Evolutionary conservation across 2,888 invertebrate genomes (phyloP).

Genomic region (Macropis europaea): DNA sequence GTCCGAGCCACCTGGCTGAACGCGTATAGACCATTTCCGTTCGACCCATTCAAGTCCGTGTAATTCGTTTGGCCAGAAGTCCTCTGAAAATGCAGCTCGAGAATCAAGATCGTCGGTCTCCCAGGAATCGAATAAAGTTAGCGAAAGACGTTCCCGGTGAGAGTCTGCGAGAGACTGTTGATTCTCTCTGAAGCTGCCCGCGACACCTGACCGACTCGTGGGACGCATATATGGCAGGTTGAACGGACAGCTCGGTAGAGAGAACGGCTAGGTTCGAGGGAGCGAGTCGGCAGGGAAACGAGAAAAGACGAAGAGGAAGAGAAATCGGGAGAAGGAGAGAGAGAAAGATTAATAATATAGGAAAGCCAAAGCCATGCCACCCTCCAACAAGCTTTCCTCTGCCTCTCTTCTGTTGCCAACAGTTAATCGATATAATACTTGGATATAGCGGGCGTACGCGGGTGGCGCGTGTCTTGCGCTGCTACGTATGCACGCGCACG

Average conservation of each 20-base stretch:
- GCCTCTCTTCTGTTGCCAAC: constrained; percentile 79
- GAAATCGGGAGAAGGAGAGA: constrained; percentile 52
- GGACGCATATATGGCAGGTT: constrained; percentile 68
- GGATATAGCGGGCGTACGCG: constrained; percentile 73
- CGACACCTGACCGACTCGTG: constrained; percentile 76
- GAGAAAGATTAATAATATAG: constrained; percentile 79
- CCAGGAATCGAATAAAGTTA: too few species aligned
- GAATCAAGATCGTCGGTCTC: too few species aligned
- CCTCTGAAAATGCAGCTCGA: too few species aligned
- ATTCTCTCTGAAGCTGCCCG: constrained; percentile 75
- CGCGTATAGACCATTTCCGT: too few species aligned
- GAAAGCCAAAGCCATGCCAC: constrained; percentile 76
- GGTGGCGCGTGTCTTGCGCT: constrained; percentile 40
- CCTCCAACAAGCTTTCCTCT: constrained; percentile 73
- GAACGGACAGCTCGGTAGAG: constrained; percentile 46
- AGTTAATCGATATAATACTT: constrained; percentile 80
- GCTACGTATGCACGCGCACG: constrained; percentile 8
- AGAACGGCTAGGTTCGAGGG: constrained; percentile 15
- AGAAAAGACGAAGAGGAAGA: constrained; percentile 32
- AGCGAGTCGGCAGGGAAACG: not conserved
- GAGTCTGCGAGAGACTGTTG: constrained; percentile 24
- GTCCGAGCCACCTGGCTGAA: too few species aligned
- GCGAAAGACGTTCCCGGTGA: not conserved
- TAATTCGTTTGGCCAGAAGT: too few species aligned
- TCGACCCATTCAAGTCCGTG: too few species aligned